A percentile compares a stretch with the other conserved stretches of the same genome.
phyloP scores from a whole-genome alignment of 2,888 invertebrate genomes.

The Ormyrus thymus region DNA sequence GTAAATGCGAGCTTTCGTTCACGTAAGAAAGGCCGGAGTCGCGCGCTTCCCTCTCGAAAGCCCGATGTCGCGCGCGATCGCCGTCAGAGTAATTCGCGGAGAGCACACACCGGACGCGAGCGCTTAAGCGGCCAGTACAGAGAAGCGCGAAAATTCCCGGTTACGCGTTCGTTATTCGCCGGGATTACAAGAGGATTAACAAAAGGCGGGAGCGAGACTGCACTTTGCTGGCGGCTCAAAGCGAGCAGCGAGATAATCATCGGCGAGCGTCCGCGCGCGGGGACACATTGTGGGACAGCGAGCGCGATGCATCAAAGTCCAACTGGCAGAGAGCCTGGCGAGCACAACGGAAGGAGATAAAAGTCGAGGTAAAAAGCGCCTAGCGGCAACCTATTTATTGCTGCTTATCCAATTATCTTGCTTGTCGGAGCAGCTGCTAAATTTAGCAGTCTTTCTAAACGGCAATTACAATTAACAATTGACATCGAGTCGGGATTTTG shows the following conservation, averaged over 20 bases:
- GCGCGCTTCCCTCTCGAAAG: neutral
- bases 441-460: too few species aligned
- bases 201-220: slow-evolving; percentile 68
- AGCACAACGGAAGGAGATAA: neutral
- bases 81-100: neutral
- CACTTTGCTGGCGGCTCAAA: slow-evolving; percentile 63
- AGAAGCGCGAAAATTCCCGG: slow-evolving; percentile 68
- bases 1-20: neutral
- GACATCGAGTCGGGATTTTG: too few species aligned
- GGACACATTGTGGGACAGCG: slow-evolving; percentile 41
- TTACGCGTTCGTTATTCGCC: slow-evolving; percentile 68
- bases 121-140: neutral
- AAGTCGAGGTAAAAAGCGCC: neutral
- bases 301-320: slow-evolving; percentile 37
- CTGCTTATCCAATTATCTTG: too few species aligned
- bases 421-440: too few species aligned
- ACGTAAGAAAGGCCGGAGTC: neutral
- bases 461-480: too few species aligned
- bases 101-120: neutral
- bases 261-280: slow-evolving; percentile 60
- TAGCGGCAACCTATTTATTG: too few species aligned
- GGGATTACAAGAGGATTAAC: slow-evolving; percentile 70
- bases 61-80: too few species aligned
- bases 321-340: neutral
- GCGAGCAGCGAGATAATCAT: slow-evolving; percentile 69